A percentile compares a stretch with the other conserved stretches of the same genome.
Evolutionary conservation across 2,797 vertebrate species (phyloP).

Genomic region (Amphiprion clarkii): DNA sequence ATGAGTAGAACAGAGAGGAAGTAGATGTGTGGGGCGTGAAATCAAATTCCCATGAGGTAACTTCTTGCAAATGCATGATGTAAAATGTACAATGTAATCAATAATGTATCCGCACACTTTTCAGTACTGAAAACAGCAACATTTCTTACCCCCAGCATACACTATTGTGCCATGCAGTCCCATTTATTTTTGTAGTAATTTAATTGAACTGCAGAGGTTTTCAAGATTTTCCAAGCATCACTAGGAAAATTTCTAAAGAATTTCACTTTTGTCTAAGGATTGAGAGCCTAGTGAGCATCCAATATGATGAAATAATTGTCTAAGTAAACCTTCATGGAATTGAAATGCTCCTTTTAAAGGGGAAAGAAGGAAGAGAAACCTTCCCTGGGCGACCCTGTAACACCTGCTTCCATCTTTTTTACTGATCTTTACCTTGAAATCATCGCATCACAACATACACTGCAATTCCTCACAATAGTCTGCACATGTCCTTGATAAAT

Average conservation of each 20-base stretch:
- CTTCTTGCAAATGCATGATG: slow-evolving; percentile 17
- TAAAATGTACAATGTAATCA: slow-evolving; percentile 6
- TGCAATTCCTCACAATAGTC: slow-evolving; percentile 6
- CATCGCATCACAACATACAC: not conserved
- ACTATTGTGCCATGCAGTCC: not conserved
- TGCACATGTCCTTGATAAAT: not conserved
- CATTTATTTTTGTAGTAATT: not conserved
- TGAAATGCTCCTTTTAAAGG: too few relatives aligned
- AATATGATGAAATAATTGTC: not conserved
- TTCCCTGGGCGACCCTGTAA: not conserved
- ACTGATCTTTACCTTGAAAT: slow-evolving; percentile 9
- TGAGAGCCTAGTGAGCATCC: not conserved
- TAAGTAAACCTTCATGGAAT: too few relatives aligned
- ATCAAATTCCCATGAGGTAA: slow-evolving; percentile 15
- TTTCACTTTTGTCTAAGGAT: not conserved
- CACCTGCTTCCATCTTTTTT: not conserved
- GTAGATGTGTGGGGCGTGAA: slow-evolving; percentile 12
- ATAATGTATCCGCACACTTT: slow-evolving; percentile 4
- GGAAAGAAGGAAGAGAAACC: too few relatives aligned
- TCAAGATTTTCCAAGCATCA: not conserved
- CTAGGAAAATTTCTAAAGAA: too few relatives aligned
- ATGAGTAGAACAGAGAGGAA: not conserved
- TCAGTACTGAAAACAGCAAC: not conserved
- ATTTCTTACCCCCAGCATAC: not conserved
- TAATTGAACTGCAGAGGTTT: not conserved